Conservation (phyloP, 1,140 invertebrate species). For the Conus betulinus region DNA sequence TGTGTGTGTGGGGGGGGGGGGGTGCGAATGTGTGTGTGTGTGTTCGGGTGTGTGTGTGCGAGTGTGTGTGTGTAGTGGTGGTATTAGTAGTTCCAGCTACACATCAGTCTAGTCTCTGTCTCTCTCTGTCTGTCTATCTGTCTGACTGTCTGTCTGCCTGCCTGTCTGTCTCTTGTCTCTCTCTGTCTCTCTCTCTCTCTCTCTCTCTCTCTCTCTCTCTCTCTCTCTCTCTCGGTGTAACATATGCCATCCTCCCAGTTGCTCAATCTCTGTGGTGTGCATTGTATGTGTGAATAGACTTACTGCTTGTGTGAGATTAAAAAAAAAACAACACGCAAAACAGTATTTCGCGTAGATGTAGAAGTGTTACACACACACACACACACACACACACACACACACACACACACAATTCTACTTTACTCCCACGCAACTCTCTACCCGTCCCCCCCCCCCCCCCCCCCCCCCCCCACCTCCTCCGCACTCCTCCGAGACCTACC, state of each 20-base stretch:
- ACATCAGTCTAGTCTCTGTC: too few relatives aligned
- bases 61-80: too few relatives aligned
- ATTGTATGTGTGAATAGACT: not conserved
- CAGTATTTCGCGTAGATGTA: not conserved
- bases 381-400: slow-evolving; percentile 19
- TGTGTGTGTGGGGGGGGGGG: too few relatives aligned
- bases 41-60: too few relatives aligned
- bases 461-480: not conserved
- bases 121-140: too few relatives aligned
- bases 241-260: not conserved
- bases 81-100: too few relatives aligned
- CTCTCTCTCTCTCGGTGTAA: too few relatives aligned
- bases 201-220: too few relatives aligned
- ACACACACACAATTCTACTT: not conserved
- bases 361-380: not conserved
- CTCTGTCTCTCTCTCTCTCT: too few relatives aligned
- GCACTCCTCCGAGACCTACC: not conserved
- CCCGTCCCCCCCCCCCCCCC: not conserved
- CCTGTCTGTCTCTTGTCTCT: too few relatives aligned
- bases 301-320: not conserved
- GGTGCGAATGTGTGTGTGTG: too few relatives aligned
- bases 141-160: too few relatives aligned
- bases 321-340: not conserved
- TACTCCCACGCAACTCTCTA: not conserved
- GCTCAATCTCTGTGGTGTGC: not conserved